Evolutionary conservation across 1,140 invertebrate genomes (phyloP).

Genomic region (Tetragonula clypearis): DNA sequence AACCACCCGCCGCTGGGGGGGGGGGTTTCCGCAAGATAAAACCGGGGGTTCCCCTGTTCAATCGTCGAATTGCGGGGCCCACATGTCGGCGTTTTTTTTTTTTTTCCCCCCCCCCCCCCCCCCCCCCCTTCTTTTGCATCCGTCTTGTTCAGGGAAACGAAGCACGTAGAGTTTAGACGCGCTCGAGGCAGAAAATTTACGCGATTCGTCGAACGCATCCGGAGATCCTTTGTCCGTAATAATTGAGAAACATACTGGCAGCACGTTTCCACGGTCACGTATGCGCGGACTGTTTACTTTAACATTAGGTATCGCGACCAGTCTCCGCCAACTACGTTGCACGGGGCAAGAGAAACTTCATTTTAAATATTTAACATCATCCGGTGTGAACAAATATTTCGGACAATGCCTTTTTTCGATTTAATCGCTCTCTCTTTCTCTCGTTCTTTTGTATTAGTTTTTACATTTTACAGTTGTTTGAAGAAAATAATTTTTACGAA

Average conservation of each 20-base stretch:
- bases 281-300: slow-evolving; percentile 32
- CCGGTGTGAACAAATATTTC: slow-evolving; percentile 35
- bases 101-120: no score
- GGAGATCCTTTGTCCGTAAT: slow-evolving; percentile 30
- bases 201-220: slow-evolving; percentile 17
- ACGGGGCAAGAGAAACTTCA: slow-evolving; percentile 3
- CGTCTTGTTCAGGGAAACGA: background rate
- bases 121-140: background rate
- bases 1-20: no score
- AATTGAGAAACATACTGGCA: slow-evolving; percentile 31
- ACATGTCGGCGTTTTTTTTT: no score
- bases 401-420: no score
- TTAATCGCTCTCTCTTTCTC: background rate
- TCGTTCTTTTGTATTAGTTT: background rate
- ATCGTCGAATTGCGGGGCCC: no score
- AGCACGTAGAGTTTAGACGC: background rate
- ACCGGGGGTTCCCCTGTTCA: background rate
- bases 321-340: background rate
- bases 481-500: background rate
- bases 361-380: slow-evolving; percentile 24
- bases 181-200: slow-evolving; percentile 41
- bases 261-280: slow-evolving; percentile 45
- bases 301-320: slow-evolving; percentile 26
- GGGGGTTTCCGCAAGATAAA: background rate
- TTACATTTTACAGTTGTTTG: background rate